A percentile compares a stretch with the other conserved stretches of the same genome.
Evolutionary conservation across 53 echinoderm and acorn worm genomes (phyloP).

Genomic region (Luidia sarsii): DNA sequence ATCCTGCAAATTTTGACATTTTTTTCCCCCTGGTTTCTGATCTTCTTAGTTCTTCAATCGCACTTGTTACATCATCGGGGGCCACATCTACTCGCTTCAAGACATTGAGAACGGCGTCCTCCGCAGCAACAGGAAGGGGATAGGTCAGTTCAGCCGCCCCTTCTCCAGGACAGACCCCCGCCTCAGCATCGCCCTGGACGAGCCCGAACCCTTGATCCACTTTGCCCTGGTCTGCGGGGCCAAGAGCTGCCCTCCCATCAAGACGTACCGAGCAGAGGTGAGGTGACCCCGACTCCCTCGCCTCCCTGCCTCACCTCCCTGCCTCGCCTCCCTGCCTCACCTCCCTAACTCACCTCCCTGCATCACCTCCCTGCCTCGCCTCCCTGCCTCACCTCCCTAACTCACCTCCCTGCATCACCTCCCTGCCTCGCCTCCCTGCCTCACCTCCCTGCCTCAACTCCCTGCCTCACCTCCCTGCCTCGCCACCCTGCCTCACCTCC

Average conservation of each 20-base stretch:
- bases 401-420: no score
- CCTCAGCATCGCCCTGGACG: slow-evolving; percentile 70
- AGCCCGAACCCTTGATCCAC: slow-evolving; percentile 86
- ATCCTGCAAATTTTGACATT: background rate
- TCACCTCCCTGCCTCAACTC: no score
- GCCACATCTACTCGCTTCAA: slow-evolving; percentile 84
- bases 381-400: no score
- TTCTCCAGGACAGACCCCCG: slow-evolving; percentile 85
- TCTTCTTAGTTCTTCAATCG: slow-evolving; percentile 84
- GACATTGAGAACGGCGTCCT: slow-evolving; percentile 97
- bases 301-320: no score
- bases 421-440: no score
- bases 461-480: no score
- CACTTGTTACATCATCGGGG: slow-evolving; percentile 91
- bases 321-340: no score
- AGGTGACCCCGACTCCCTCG: no score
- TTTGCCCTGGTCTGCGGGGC: slow-evolving; percentile 98
- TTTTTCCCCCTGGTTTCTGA: background rate
- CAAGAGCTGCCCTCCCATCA: slow-evolving; percentile 98
- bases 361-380: no score
- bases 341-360: no score
- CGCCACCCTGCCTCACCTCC: no score
- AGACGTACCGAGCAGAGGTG: slow-evolving; percentile 92
- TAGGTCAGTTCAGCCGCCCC: slow-evolving; percentile 77
- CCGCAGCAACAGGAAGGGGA: slow-evolving; percentile 77